phyloP scores from a whole-genome alignment of 2,113 vertebrate genomes.

The Salvelinus namaycush region DNA sequence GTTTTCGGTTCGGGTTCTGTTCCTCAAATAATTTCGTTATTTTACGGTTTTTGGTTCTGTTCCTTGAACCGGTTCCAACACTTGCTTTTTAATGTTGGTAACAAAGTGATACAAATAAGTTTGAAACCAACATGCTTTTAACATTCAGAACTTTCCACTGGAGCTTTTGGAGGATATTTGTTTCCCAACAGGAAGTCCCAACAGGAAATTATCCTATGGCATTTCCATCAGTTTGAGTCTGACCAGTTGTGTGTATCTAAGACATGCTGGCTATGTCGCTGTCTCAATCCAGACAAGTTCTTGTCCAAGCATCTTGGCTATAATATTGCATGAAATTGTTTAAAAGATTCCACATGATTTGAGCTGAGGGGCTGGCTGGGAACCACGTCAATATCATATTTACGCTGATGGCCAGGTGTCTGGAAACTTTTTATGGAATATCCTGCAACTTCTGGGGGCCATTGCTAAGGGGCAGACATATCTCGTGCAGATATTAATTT shows the following conservation, averaged over 20 bases:
- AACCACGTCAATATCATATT: conserved; percentile 60
- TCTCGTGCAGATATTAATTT: conserved; percentile 66
- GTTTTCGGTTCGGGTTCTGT: no score
- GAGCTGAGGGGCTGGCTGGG: conserved; percentile 11
- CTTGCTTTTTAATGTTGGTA: no score
- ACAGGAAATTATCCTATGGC: conserved; percentile 56
- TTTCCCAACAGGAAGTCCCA: conserved; percentile 23
- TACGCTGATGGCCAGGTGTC: conserved; percentile 72
- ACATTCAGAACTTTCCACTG: background rate
- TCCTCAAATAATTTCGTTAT: no score
- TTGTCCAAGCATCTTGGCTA: conserved; percentile 55
- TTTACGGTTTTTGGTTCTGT: no score
- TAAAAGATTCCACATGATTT: conserved; percentile 5
- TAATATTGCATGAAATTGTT: conserved; percentile 54
- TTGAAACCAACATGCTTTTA: no score
- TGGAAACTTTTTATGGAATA: conserved; percentile 65
- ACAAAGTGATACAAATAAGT: no score
- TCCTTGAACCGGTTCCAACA: no score
- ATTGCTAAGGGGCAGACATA: conserved; percentile 61
- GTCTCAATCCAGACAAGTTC: conserved; percentile 53
- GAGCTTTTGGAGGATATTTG: background rate
- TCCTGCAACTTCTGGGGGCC: conserved; percentile 55
- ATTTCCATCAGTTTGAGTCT: conserved; percentile 43
- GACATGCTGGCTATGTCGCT: conserved; percentile 43
- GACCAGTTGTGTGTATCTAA: conserved; percentile 34